These are phyloP conservation scores for Horisme vitalbata DNA, from an alignment of 2,888 invertebrate species.

Conservation along the genomic window DNA sequence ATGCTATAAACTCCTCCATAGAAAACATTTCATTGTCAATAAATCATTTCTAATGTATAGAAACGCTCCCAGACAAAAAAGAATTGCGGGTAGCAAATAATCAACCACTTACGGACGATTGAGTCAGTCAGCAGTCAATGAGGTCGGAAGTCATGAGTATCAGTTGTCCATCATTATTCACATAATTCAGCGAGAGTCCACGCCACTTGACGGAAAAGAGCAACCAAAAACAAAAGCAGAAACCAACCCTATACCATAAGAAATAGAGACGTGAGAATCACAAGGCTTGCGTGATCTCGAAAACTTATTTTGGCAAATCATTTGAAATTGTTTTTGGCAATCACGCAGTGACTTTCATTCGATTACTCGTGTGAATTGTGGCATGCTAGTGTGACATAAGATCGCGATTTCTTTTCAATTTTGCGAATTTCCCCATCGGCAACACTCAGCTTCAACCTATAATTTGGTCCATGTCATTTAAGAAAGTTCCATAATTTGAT, in stretches of 20 bases:
- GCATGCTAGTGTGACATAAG: constrained; percentile 5
- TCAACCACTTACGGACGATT: constrained; percentile 19
- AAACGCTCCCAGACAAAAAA: constrained; percentile 15
- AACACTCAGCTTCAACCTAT: too few relatives aligned
- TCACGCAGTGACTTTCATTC: constrained; percentile 53
- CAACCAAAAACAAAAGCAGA: background rate
- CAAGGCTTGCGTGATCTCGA: constrained; percentile 53
- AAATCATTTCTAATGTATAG: constrained; percentile 4
- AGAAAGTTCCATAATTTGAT: too few relatives aligned
- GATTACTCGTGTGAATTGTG: constrained; percentile 26
- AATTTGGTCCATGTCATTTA: too few relatives aligned
- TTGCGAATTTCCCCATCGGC: too few relatives aligned
- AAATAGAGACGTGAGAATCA: constrained; percentile 22
- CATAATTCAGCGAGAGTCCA: constrained; percentile 57
- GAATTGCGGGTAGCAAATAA: constrained; percentile 10
- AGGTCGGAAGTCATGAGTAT: constrained; percentile 53
- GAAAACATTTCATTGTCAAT: too few relatives aligned
- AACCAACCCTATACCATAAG: constrained; percentile 10
- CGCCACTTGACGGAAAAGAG: constrained; percentile 12
- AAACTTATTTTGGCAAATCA: constrained; percentile 58
- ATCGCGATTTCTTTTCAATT: too few relatives aligned
- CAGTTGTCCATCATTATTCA: constrained; percentile 55
- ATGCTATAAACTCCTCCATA: too few relatives aligned
- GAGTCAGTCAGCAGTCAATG: constrained; percentile 25
- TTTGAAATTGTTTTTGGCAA: constrained; percentile 48